Evolutionary conservation across 2,113 vertebrate species (phyloP).

Genomic region (Tringa solitaria): DNA sequence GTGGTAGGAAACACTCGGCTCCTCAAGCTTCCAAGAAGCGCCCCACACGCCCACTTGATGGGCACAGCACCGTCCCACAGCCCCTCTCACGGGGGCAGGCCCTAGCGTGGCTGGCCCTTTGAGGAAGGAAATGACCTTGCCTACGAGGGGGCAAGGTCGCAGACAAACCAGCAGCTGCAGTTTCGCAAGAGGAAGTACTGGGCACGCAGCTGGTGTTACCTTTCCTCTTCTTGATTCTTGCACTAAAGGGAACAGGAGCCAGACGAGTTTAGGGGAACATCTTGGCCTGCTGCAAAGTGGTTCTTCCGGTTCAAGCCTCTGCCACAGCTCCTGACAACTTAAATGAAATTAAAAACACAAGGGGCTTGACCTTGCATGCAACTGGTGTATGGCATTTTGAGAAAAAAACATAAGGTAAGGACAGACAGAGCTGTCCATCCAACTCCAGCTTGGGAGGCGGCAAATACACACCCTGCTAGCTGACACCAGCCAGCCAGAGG

Average conservation of each 20-base stretch:
- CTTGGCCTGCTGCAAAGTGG: not conserved
- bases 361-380: not conserved
- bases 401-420: not conserved
- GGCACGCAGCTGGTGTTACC: not conserved
- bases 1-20: not conserved
- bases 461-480: not conserved
- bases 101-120: not conserved
- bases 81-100: not conserved
- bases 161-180: not conserved
- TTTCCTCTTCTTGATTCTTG: not conserved
- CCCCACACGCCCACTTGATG: not conserved
- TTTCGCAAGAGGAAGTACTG: not conserved
- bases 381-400: rapidly evolving
- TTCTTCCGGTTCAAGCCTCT: not conserved
- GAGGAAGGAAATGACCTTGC: conserved; percentile 53
- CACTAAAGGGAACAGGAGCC: not conserved
- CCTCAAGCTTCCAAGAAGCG: not conserved
- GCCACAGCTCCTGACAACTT: not conserved
- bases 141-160: not conserved
- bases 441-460: not conserved
- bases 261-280: not conserved
- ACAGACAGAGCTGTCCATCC: not conserved
- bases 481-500: not conserved
- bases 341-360: not conserved
- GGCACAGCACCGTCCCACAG: not conserved